Evolutionary conservation across 2,888 invertebrate genomes (phyloP), one percentile per base, ranked within the genome.

Genomic region (Pelosia muscerda): DNA sequence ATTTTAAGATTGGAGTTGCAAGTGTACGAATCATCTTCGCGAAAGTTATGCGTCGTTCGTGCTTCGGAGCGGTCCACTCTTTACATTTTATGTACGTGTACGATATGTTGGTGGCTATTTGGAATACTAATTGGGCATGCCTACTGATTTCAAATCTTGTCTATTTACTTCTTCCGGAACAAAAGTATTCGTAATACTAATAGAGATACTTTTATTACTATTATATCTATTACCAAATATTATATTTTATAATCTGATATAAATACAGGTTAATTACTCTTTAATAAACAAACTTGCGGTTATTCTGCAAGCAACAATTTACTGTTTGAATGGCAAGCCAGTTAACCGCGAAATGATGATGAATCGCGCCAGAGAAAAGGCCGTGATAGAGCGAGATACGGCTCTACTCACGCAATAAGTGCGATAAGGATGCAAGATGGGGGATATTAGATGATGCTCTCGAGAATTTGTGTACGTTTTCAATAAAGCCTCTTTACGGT

Each of bases 301-400:
- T 84, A 82, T 81, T 73, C 81, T 79, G 80, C 79, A 82, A 82
- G 79, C 83, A 80, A 80, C 84, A 83, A 87, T 86, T 83, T 81
- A 81, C 83, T 81, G 79, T 87, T 85, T 95, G 92, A 94, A 95
- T 95, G 88, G 90, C 91, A 92, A 93, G 90, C 87, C 95, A 95
- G 89, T 89, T 92, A 95, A 94, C 93, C 95, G 95, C 91, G 91
- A 95, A 95, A 95, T 89, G 93, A 95, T 95, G 95, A 95, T 95
- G 95, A 95, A 95, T 95, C 90, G 94, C 85, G 85, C 82, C 81
- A 78, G 84, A 87, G 88, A 89, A 89, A 92, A 91, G 93, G 91
- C 90, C 90, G 89, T 31, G 88, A 78, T 76, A 80, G 88, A 92
- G 81, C 70, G 91, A 88, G 88, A 92, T 79, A 81, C 85, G 70